Percentiles rank a stretch among this genome's conserved stretches.
Conservation (phyloP, 2,113 vertebrate species). For the Microcebus ravelobensis region DNA sequence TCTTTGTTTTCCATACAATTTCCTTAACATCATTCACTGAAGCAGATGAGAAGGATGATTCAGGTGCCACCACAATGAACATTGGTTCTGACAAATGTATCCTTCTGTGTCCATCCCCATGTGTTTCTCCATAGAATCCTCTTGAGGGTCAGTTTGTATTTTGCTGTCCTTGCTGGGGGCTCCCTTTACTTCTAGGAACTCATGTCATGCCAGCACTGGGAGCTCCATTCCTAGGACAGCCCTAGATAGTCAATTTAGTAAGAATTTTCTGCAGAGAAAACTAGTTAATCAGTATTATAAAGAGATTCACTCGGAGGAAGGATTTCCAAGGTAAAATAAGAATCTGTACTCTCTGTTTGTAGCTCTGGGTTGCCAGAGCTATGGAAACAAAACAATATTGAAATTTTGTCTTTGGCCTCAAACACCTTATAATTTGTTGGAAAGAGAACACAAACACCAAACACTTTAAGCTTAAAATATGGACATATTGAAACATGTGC, state of each 20-base stretch:
- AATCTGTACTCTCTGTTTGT: not conserved
- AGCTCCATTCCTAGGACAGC: not conserved
- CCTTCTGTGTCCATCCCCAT: slow-evolving; percentile 74
- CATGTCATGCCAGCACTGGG: not conserved
- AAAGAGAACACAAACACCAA: not conserved
- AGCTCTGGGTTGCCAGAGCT: not conserved
- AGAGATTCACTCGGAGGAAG: not conserved
- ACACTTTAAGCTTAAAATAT: slow-evolving; percentile 2
- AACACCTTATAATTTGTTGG: not conserved
- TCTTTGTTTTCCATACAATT: slow-evolving; percentile 17
- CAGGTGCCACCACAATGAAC: slow-evolving; percentile 26
- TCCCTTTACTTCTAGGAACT: not conserved
- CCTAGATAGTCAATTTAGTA: not conserved
- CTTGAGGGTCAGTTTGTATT: not conserved
- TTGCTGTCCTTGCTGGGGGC: not conserved
- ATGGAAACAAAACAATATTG: not conserved
- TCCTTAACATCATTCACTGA: slow-evolving; percentile 85
- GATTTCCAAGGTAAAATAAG: slow-evolving; percentile 33
- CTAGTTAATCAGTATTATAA: not conserved
- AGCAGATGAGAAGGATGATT: slow-evolving; percentile 82
- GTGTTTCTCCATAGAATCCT: not conserved
- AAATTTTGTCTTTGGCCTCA: slow-evolving; percentile 22
- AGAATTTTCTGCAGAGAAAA: not conserved
- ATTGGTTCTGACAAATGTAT: slow-evolving; percentile 86
- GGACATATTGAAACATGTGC: not conserved